Evolutionary conservation across 1,140 invertebrate genomes (phyloP).

Genomic region (Laupala kohalensis): DNA sequence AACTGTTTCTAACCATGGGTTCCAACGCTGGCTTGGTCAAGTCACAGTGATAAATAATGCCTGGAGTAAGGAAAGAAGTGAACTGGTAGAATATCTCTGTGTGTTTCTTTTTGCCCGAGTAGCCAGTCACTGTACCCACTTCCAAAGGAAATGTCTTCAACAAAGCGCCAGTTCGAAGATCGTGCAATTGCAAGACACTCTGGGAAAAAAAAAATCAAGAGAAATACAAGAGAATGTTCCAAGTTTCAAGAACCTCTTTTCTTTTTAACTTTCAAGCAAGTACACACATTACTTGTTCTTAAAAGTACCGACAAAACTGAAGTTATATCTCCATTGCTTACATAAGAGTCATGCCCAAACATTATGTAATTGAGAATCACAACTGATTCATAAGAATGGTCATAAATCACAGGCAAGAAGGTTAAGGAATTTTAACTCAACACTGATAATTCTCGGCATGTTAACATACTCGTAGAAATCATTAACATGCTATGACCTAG

Average conservation of each 20-base stretch:
- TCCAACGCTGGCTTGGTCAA: conserved; percentile 32
- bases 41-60: conserved; percentile 78
- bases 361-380: too few species aligned
- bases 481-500: background rate
- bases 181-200: conserved; percentile 73
- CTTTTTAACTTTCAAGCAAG: too few species aligned
- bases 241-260: background rate
- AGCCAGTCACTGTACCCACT: conserved; percentile 72
- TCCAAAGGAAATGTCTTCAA: conserved; percentile 63
- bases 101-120: conserved; percentile 73
- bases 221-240: background rate
- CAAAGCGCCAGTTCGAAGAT: conserved; percentile 55
- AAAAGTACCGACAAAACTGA: too few species aligned
- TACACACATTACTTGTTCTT: too few species aligned
- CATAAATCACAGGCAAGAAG: too few species aligned
- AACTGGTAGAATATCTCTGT: conserved; percentile 89
- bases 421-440: too few species aligned
- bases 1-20: background rate
- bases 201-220: conserved; percentile 28
- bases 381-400: too few species aligned
- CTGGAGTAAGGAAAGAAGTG: conserved; percentile 84
- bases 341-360: too few species aligned
- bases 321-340: background rate
- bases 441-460: too few species aligned
- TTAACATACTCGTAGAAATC: too few species aligned